A percentile compares a stretch with the other conserved stretches of the same genome.
These are phyloP conservation scores for Entomobrya multifasciata DNA, from an alignment of 2,888 invertebrate genomes.

Conservation along the genomic window DNA sequence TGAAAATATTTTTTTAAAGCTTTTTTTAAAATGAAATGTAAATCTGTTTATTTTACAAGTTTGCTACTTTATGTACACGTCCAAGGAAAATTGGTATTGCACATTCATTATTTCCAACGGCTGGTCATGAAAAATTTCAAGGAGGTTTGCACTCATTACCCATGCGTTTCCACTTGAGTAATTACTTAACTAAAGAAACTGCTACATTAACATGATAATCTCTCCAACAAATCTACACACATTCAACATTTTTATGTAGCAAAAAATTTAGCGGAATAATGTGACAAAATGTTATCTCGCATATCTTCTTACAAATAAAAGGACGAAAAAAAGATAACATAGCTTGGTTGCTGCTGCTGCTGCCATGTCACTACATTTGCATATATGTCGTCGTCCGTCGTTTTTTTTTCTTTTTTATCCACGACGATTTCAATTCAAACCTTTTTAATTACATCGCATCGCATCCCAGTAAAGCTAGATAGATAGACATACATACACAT, in stretches of 20 bases:
- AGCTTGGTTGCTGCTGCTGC: too few species aligned
- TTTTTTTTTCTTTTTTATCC: too few species aligned
- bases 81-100: constrained; percentile 63
- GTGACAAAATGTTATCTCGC: not conserved
- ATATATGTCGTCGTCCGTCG: too few species aligned
- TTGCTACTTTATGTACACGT: constrained; percentile 23
- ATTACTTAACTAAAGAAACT: constrained; percentile 24
- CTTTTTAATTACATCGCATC: too few species aligned
- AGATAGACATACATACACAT: not conserved
- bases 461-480: not conserved
- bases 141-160: constrained; percentile 63
- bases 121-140: constrained; percentile 73
- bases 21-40: too few species aligned
- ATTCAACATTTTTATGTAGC: not conserved
- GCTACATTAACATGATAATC: not conserved
- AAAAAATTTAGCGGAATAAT: not conserved
- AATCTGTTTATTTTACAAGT: not conserved
- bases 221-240: not conserved
- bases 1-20: not conserved
- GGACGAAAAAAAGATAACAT: too few species aligned
- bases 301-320: not conserved
- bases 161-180: constrained; percentile 37
- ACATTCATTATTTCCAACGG: constrained; percentile 70
- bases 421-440: too few species aligned
- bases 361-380: too few species aligned